Percentiles rank a stretch among this genome's conserved stretches.
Evolutionary conservation across 1,140 invertebrate species (phyloP).

Genomic region (Chrysopa pallens): DNA sequence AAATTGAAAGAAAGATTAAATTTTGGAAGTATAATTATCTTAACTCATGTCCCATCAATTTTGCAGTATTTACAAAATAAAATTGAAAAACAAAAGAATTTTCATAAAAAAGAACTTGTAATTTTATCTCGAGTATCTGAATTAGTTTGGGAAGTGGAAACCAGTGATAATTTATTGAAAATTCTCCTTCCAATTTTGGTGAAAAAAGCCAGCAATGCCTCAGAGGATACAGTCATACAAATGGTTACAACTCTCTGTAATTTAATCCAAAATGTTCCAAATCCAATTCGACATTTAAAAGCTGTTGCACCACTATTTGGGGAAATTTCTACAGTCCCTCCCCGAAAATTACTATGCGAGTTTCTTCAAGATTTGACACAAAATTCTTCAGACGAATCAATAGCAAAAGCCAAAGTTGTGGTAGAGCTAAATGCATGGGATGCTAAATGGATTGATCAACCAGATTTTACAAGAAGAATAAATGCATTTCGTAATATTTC

Average conservation of each 20-base stretch:
- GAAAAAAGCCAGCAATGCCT: constrained; percentile 30
- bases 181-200: constrained; percentile 57
- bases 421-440: constrained; percentile 73
- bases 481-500: constrained; percentile 51
- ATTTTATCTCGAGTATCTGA: constrained; percentile 65
- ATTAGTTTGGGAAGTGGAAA: constrained; percentile 41
- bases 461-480: constrained; percentile 69
- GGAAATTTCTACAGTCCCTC: constrained; percentile 31
- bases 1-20: constrained; percentile 32
- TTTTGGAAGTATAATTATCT: constrained; percentile 50
- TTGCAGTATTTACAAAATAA: constrained; percentile 49
- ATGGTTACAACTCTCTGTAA: constrained; percentile 53
- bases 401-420: constrained; percentile 21
- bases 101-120: constrained; percentile 50
- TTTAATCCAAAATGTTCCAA: constrained; percentile 44
- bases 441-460: constrained; percentile 71
- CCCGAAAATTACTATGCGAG: constrained; percentile 44
- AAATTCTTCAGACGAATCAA: constrained; percentile 2
- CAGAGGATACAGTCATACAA: constrained; percentile 40
- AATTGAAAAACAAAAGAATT: constrained; percentile 33
- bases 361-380: constrained; percentile 32
- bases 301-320: constrained; percentile 45
- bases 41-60: constrained; percentile 53
- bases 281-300: constrained; percentile 44
- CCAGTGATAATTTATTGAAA: constrained; percentile 45